Evolutionary conservation across 1,140 invertebrate genomes (phyloP).

Genomic region (Drosophila ercepeae): DNA sequence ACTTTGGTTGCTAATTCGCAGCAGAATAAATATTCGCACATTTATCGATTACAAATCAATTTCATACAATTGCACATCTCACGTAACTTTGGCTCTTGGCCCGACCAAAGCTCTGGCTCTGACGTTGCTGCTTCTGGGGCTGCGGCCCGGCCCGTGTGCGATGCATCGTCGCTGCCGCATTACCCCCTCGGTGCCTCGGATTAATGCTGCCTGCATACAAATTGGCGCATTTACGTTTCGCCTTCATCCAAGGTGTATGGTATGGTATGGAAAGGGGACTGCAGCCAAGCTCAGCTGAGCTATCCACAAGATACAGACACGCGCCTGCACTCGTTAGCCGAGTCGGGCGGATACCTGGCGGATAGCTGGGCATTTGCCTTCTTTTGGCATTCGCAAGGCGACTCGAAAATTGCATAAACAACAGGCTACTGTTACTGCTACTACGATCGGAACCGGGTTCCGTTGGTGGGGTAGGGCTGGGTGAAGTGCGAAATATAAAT

Average conservation of each 20-base stretch:
- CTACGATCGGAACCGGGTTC: neutral
- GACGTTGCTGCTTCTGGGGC: neutral
- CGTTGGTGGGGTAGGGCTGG: constrained; percentile 18
- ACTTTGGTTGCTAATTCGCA: constrained; percentile 51
- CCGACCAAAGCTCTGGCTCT: constrained; percentile 7
- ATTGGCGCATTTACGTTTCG: constrained; percentile 72
- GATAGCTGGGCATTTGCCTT: constrained; percentile 46
- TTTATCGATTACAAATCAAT: constrained; percentile 82
- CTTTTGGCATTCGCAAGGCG: constrained; percentile 40
- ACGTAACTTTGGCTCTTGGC: constrained; percentile 47
- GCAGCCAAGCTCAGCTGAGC: neutral
- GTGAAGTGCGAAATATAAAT: constrained; percentile 69
- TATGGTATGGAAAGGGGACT: neutral
- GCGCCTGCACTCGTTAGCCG: constrained; percentile 71
- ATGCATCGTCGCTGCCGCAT: constrained; percentile 72
- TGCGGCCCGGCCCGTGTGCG: constrained; percentile 34
- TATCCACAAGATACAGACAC: constrained; percentile 65
- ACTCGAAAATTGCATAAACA: constrained; percentile 71
- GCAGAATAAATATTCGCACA: constrained; percentile 70
- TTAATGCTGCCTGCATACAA: constrained; percentile 80
- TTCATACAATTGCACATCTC: constrained; percentile 75
- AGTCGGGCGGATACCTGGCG: neutral
- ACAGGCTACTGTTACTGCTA: too few species aligned
- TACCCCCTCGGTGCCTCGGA: constrained; percentile 68
- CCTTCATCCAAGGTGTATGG: constrained; percentile 8